These are phyloP conservation scores for Pipistrellus kuhlii DNA, from an alignment of 2,797 vertebrate species.

Conservation along the genomic window DNA sequence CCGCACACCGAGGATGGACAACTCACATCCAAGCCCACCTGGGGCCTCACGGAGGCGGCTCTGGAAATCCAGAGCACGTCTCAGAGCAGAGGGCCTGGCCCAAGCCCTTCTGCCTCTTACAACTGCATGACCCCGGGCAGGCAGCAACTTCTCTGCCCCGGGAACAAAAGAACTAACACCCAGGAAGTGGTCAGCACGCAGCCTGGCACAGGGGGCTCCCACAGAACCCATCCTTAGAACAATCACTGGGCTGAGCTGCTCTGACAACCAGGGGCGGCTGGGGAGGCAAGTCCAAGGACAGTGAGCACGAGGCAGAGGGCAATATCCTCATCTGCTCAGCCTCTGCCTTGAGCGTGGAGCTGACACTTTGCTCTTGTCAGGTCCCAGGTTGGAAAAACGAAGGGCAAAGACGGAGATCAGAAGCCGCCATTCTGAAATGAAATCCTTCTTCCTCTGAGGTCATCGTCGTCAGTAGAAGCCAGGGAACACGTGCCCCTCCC, in stretches of 20 bases:
- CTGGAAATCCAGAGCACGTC: neutral
- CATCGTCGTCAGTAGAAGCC: neutral
- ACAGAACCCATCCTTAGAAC: neutral
- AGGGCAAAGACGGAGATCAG: neutral
- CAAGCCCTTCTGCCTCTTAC: neutral
- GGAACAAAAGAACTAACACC: neutral
- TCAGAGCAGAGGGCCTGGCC: neutral
- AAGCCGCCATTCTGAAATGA: neutral
- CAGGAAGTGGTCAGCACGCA: rapidly evolving
- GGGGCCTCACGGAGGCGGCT: neutral
- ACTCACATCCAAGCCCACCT: neutral
- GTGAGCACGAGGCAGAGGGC: neutral
- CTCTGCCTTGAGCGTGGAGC: neutral
- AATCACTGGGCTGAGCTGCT: neutral
- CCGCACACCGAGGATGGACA: neutral
- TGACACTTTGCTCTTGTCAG: neutral
- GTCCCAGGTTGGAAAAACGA: neutral
- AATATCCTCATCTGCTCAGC: neutral
- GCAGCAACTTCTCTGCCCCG: neutral
- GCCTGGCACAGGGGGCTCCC: neutral
- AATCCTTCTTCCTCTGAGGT: neutral
- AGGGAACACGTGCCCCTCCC: neutral
- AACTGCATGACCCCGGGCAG: neutral
- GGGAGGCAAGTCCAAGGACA: neutral
- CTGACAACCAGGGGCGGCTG: too few species aligned